Evolutionary conservation across 2,797 vertebrate genomes (phyloP).

Genomic region (Acestrorhynchus altus): DNA sequence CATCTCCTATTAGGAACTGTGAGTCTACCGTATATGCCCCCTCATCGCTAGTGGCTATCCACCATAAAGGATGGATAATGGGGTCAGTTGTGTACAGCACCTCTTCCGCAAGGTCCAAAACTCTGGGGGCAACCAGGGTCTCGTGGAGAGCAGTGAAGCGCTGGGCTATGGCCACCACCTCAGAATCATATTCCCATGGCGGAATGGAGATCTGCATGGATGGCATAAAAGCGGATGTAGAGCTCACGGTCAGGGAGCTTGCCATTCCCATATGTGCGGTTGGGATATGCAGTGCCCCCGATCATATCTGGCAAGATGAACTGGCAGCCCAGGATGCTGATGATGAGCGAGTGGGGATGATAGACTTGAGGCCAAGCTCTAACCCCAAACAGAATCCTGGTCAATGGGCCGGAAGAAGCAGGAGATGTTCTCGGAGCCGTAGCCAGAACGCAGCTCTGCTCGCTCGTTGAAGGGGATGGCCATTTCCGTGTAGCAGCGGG

Average conservation of each 20-base stretch:
- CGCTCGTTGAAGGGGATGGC: slow-evolving; percentile 87
- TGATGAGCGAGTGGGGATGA: slow-evolving; percentile 90
- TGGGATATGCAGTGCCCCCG: slow-evolving; percentile 84
- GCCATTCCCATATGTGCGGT: slow-evolving; percentile 74
- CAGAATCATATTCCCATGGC: slow-evolving; percentile 90
- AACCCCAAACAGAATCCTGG: slow-evolving; percentile 95
- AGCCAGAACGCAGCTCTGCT: slow-evolving; percentile 88
- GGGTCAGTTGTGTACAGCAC: slow-evolving; percentile 89
- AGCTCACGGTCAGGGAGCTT: slow-evolving; percentile 89
- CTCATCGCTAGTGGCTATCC: slow-evolving; percentile 91
- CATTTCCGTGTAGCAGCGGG: slow-evolving; percentile 91
- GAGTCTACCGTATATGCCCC: slow-evolving; percentile 94
- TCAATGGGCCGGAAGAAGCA: slow-evolving; percentile 97
- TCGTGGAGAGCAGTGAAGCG: slow-evolving; percentile 89
- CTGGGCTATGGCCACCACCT: slow-evolving; percentile 91
- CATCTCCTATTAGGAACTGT: slow-evolving; percentile 96
- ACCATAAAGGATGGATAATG: slow-evolving; percentile 95
- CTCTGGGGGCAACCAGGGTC: slow-evolving; percentile 88
- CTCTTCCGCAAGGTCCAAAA: slow-evolving; percentile 90
- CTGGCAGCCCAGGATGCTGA: slow-evolving; percentile 89
- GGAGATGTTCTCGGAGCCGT: slow-evolving; percentile 95
- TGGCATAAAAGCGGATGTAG: slow-evolving; percentile 98
- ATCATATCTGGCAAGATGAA: slow-evolving; percentile 92
- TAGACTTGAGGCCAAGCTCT: slow-evolving; percentile 94
- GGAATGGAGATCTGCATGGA: slow-evolving; percentile 98